A percentile compares a stretch with the other conserved stretches of the same genome.
These are phyloP conservation scores for Tetranychus urticae DNA, from an alignment of 1,140 invertebrate genomes.

Conservation along the genomic window DNA sequence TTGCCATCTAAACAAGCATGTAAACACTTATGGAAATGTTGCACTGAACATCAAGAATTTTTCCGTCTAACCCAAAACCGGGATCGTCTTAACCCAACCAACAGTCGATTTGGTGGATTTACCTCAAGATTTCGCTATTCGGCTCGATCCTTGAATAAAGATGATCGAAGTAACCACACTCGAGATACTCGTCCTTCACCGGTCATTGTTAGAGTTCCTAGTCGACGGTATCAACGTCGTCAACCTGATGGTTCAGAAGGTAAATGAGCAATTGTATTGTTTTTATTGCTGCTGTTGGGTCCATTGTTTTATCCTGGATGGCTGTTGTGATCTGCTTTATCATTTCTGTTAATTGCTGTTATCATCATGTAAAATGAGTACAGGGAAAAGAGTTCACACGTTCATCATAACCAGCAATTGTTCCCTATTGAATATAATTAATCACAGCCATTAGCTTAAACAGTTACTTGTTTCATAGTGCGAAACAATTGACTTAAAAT, in stretches of 20 bases:
- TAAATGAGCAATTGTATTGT: conserved; percentile 4
- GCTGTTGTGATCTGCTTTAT: too few species aligned
- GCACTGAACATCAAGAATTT: conserved; percentile 95
- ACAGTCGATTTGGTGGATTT: background rate
- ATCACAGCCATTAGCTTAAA: too few species aligned
- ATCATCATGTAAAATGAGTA: too few species aligned
- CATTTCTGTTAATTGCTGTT: too few species aligned
- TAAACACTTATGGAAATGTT: conserved; percentile 99
- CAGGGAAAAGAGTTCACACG: too few species aligned
- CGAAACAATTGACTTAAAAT: too few species aligned
- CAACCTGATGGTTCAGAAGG: conserved; percentile 21
- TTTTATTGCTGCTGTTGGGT: too few species aligned
- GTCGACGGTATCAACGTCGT: conserved; percentile 47
- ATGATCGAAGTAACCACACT: background rate
- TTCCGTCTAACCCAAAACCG: conserved; percentile 42
- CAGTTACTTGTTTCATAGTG: too few species aligned
- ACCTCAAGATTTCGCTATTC: background rate
- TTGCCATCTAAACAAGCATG: conserved; percentile 88
- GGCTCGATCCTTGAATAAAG: background rate
- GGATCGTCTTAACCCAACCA: background rate
- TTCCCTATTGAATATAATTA: too few species aligned
- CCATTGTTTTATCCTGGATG: too few species aligned
- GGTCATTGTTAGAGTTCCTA: conserved; percentile 62
- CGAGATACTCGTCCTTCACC: conserved; percentile 34
- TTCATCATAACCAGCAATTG: too few species aligned